phyloP scores from a whole-genome alignment of 37 sponge, comb jelly and placozoan genomes.

The Oscarella lobularis region DNA sequence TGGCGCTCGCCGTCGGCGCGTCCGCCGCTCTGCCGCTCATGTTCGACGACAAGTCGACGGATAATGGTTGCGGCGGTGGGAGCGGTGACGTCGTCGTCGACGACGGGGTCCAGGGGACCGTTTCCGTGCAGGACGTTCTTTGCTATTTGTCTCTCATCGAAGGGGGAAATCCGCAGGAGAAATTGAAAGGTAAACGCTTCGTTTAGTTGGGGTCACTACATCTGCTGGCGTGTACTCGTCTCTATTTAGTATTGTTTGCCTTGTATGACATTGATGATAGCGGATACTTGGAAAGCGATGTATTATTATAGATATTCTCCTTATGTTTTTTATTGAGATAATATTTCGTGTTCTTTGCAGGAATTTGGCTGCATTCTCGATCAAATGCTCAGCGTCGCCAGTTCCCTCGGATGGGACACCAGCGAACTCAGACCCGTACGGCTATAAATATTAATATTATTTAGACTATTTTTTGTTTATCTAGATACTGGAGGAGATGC shows the following conservation, averaged over 20 bases:
- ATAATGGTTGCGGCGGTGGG: neutral
- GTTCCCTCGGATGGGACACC: conserved; percentile 11
- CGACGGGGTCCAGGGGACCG: neutral
- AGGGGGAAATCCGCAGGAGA: neutral
- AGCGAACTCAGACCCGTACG: conserved; percentile 10
- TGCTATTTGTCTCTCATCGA: neutral
- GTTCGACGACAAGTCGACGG: neutral
- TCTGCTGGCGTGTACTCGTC: too few species aligned
- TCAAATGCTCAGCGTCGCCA: conserved; percentile 9
- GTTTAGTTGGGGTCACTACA: too few species aligned
- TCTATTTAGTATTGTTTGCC: conserved; percentile 1
- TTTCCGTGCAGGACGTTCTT: neutral
- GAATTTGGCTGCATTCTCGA: conserved; percentile 7
- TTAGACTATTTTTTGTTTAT: neutral
- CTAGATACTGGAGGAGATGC: conserved; percentile 13
- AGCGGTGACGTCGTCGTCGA: neutral
- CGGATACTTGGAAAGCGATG: conserved; percentile 9
- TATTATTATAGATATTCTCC: neutral
- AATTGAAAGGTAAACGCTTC: neutral
- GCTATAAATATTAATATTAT: neutral
- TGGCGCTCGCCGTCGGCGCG: neutral
- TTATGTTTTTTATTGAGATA: neutral
- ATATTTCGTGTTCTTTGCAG: neutral
- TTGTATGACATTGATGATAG: conserved; percentile 10
- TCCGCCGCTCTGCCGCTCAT: neutral